Base-by-base conservation (phyloP, 2,797 vertebrate genomes). In the Nothura maculosa region DNA sequence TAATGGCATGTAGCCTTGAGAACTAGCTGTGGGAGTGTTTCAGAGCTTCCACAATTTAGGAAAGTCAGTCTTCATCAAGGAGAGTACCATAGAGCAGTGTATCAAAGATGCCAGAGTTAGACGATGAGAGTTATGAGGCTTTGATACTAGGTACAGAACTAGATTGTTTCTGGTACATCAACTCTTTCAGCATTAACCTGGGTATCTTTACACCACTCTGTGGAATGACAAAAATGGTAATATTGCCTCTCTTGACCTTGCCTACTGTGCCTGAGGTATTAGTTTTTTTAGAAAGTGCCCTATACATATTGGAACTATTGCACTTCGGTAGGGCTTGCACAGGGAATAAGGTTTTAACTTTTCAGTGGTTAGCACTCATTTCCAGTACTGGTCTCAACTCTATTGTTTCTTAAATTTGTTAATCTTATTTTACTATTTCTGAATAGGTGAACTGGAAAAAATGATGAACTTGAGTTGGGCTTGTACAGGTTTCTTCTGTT, bases 401-500 rank as follows among this genome's bases (percentile, higher is more conserved):
- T 84, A 58, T 52, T 52, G 57, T 67, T 64, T 20, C 43, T 74
- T 38, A 42, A 22, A 32, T 86, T 62, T 58, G 11, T 58, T 20
- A 74, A 36, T 15, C 20, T 16, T 11, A 8, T 82, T 90, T 73
- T 74, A 20, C 57, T 69, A 5, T 13, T 64, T 78, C 81, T 78
- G 45, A 86, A 36, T 12, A 64, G 11, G 17, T 60, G 45, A 78
- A 10, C 22, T 42, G 10, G 20, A 72, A 89, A 47, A 47, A 42
- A 42, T 0, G 0, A 8, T 58, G 50, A 70, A 62, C 42, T 12
- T 43, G 12, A 57, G n/a, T 57, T 45, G 28, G 11, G 17, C 10
- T 50, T 25, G 50, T 30, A 20, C 6, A 22, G 20, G 14, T 50
- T 58, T 50, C 48, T 78, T 6, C 9, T 69, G 6, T 8, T 79